Conservation (phyloP, 1,140 invertebrate species). For the Thrips palmi region DNA sequence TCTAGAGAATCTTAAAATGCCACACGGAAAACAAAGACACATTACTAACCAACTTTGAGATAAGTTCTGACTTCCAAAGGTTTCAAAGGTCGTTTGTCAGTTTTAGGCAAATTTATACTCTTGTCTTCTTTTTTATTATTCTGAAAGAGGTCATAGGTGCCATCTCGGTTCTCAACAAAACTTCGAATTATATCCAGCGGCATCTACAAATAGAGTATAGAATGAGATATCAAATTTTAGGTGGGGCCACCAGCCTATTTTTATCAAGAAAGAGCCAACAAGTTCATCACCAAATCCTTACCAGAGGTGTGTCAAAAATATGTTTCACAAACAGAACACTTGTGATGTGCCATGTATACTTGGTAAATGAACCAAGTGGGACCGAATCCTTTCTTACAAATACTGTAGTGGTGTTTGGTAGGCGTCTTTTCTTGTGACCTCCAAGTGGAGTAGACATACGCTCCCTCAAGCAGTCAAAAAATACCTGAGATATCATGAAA, state of each 20-base stretch:
- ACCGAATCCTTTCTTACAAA: conserved; percentile 39
- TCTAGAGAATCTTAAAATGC: conserved; percentile 8
- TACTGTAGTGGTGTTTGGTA: conserved; percentile 39
- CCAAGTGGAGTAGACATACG: conserved; percentile 44
- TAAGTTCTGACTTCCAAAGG: conserved; percentile 48
- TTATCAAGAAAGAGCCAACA: conserved; percentile 5
- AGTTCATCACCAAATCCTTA: conserved; percentile 19
- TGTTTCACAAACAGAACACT: conserved; percentile 54
- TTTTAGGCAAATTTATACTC: conserved; percentile 27
- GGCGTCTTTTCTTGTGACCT: conserved; percentile 41
- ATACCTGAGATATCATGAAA: conserved; percentile 32
- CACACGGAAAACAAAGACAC: conserved; percentile 8
- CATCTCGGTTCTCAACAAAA: conserved; percentile 46
- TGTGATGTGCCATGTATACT: conserved; percentile 55
- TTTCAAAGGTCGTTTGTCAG: no score
- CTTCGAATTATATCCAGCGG: conserved; percentile 42
- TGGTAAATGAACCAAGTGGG: conserved; percentile 48
- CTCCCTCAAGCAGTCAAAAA: conserved; percentile 52
- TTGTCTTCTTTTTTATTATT: conserved; percentile 33
- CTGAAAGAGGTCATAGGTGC: conserved; percentile 39
- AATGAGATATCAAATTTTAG: conserved; percentile 9
- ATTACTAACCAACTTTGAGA: conserved; percentile 45
- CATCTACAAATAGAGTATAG: conserved; percentile 25
- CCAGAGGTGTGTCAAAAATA: conserved; percentile 52
- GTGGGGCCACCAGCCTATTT: background rate